Evolutionary conservation across 92 coral and sea anemone species (phyloP).

Genomic region (Parazoanthus darwini): DNA sequence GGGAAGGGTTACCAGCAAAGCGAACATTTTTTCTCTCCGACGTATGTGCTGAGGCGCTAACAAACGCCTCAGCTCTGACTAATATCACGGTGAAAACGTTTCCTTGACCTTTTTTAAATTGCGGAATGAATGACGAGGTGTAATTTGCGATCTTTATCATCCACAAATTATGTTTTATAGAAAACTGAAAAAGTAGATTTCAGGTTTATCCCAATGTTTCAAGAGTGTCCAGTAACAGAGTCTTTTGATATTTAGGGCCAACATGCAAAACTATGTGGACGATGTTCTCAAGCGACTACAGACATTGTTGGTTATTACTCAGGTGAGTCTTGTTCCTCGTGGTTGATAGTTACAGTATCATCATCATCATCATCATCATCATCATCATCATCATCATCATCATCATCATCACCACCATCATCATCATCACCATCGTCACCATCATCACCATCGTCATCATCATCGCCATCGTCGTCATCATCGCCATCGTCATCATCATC

Average conservation of each 20-base stretch:
- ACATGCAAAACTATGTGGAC: conserved; percentile 79
- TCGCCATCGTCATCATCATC: neutral
- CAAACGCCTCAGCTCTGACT: too few species aligned
- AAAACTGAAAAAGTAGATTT: too few species aligned
- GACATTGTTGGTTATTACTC: conserved; percentile 64
- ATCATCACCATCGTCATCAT: neutral
- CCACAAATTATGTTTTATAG: neutral
- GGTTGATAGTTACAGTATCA: too few species aligned
- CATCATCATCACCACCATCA: neutral
- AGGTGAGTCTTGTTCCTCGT: conserved; percentile 56
- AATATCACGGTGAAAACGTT: too few species aligned
- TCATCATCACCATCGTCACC: too few species aligned
- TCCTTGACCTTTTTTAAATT: too few species aligned
- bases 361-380: neutral
- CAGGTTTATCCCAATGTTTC: neutral
- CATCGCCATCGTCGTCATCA: neutral
- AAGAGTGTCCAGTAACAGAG: neutral
- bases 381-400: neutral
- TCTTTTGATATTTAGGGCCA: conserved; percentile 44
- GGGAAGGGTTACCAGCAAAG: too few species aligned
- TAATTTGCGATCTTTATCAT: too few species aligned
- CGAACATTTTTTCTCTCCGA: too few species aligned
- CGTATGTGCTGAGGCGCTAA: too few species aligned
- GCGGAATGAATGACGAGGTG: too few species aligned
- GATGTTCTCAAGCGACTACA: conserved; percentile 89